These are phyloP conservation scores for Periplaneta americana DNA, from an alignment of 1,140 invertebrate genomes.

Conservation along the genomic window DNA sequence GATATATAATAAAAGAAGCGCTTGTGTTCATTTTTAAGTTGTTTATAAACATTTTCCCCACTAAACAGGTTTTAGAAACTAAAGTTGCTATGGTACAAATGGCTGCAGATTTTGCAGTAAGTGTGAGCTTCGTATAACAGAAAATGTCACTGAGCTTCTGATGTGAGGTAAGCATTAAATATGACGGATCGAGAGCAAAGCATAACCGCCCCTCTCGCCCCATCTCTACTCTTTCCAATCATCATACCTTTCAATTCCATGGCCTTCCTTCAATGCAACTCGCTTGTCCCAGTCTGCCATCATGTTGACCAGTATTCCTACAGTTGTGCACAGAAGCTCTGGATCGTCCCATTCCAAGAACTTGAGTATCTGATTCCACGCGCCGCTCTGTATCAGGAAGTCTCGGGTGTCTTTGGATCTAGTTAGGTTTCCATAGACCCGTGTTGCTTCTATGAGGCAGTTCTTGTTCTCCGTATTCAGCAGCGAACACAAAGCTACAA, in stretches of 20 bases:
- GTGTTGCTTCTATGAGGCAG: slow-evolving; percentile 51
- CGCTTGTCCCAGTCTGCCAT: slow-evolving; percentile 56
- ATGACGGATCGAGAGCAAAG: too few relatives aligned
- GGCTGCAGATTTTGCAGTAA: too few relatives aligned
- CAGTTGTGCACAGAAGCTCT: slow-evolving; percentile 52
- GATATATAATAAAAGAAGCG: too few relatives aligned
- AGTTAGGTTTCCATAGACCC: slow-evolving; percentile 62
- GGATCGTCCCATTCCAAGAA: slow-evolving; percentile 46
- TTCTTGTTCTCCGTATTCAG: slow-evolving; percentile 45
- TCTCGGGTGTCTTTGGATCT: slow-evolving; percentile 51
- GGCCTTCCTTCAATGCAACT: slow-evolving; percentile 39
- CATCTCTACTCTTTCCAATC: too few relatives aligned
- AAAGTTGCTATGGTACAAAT: too few relatives aligned
- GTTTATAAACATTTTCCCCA: too few relatives aligned
- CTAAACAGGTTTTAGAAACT: too few relatives aligned
- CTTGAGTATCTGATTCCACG: slow-evolving; percentile 36
- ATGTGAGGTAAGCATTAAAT: too few relatives aligned
- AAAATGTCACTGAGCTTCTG: too few relatives aligned
- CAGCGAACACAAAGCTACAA: slow-evolving; percentile 35
- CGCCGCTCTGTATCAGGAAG: slow-evolving; percentile 44
- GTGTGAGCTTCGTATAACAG: too few relatives aligned
- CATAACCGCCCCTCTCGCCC: too few relatives aligned
- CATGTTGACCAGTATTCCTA: slow-evolving; percentile 63
- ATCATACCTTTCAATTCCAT: slow-evolving; percentile 30
- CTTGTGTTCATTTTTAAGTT: too few relatives aligned